These are phyloP conservation scores for Mesochorus sp. DNA, from an alignment of 2,888 invertebrate genomes.

Conservation along the genomic window DNA sequence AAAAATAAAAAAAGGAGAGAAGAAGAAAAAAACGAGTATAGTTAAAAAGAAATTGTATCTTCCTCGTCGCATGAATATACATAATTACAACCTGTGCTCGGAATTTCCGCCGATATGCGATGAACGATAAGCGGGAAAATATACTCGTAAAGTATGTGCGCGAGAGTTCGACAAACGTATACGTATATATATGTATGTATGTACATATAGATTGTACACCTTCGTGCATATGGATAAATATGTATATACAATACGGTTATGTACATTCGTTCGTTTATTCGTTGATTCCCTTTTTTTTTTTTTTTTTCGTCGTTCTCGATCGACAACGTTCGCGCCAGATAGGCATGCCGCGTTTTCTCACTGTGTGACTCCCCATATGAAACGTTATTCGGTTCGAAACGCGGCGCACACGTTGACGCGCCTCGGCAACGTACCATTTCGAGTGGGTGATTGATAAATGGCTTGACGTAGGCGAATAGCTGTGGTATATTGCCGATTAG, in stretches of 20 bases:
- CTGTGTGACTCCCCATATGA: slow-evolving; percentile 22
- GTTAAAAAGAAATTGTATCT: slow-evolving; percentile 14
- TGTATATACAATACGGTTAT: not conserved
- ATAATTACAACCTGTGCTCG: slow-evolving; percentile 25
- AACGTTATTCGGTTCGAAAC: slow-evolving; percentile 42
- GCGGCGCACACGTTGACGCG: slow-evolving; percentile 55
- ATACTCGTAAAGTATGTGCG: slow-evolving; percentile 5
- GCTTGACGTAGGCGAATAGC: slow-evolving; percentile 63
- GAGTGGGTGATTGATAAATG: slow-evolving; percentile 70
- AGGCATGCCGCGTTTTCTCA: slow-evolving; percentile 26
- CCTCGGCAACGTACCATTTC: slow-evolving; percentile 62
- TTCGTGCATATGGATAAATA: not conserved
- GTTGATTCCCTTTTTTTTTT: slow-evolving; percentile 30
- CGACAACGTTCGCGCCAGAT: slow-evolving; percentile 28
- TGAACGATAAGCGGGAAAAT: slow-evolving; percentile 33
- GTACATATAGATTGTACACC: not conserved
- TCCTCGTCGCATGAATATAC: slow-evolving; percentile 27
- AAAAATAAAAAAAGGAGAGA: not conserved
- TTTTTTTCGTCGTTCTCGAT: slow-evolving; percentile 13
- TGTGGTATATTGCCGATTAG: slow-evolving; percentile 62
- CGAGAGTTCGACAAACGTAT: slow-evolving; percentile 19
- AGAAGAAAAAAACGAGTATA: not conserved
- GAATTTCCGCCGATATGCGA: slow-evolving; percentile 37
- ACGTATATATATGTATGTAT: not conserved
- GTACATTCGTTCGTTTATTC: slow-evolving; percentile 15